Conservation (phyloP, 2,888 invertebrate genomes). For the Anorthoa munda region DNA sequence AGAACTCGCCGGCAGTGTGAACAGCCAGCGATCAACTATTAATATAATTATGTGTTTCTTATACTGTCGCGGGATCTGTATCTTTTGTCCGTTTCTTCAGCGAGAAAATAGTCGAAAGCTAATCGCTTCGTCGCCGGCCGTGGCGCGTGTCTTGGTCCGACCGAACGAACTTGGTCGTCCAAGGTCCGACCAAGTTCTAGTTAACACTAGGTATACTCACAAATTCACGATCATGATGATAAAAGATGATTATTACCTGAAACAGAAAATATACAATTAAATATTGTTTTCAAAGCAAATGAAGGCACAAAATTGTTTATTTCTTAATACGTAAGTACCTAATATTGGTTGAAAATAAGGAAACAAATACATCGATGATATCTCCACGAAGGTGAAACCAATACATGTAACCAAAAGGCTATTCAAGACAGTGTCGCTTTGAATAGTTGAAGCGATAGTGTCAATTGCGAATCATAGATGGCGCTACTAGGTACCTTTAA, state of each 20-base stretch:
- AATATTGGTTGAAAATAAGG: neutral
- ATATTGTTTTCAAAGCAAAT: neutral
- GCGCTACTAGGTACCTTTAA: conserved; percentile 19
- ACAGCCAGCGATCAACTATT: too few species aligned
- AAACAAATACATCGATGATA: neutral
- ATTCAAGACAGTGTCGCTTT: neutral
- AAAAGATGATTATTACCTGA: conserved; percentile 47
- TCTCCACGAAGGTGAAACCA: neutral
- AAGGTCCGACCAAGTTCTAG: neutral
- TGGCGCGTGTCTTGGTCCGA: too few species aligned
- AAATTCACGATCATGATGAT: conserved; percentile 5
- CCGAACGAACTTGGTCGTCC: too few species aligned
- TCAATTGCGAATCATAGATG: conserved; percentile 15
- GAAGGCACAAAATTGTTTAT: neutral
- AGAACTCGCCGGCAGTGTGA: too few species aligned
- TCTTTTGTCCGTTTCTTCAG: too few species aligned
- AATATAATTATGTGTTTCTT: too few species aligned
- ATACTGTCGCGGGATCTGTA: too few species aligned
- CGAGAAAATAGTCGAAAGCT: too few species aligned
- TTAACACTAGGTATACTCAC: conserved; percentile 24
- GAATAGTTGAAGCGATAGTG: neutral
- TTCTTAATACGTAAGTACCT: too few species aligned
- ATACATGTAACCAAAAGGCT: conserved; percentile 5
- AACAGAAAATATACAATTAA: conserved; percentile 22
- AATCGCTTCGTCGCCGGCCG: too few species aligned